These are phyloP conservation scores for Calliphora vomitoria DNA, from an alignment of 2,888 invertebrate species.

Conservation along the genomic window DNA sequence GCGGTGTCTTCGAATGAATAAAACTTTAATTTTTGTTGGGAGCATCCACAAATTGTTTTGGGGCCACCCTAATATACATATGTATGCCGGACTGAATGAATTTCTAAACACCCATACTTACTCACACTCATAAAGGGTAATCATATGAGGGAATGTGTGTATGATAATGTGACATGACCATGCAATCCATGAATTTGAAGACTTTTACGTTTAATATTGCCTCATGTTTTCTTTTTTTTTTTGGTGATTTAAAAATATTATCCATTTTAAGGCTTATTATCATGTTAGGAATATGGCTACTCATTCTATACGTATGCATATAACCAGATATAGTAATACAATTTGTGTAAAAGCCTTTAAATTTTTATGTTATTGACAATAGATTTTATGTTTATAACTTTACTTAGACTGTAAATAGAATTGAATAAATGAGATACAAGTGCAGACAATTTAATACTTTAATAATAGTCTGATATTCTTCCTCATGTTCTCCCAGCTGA, in stretches of 20 bases:
- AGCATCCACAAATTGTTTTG: too few species aligned
- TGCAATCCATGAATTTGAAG: conserved; percentile 30
- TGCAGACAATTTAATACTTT: background rate
- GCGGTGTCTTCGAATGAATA: too few species aligned
- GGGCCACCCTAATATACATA: too few species aligned
- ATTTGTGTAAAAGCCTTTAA: conserved; percentile 30
- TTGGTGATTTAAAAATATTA: background rate
- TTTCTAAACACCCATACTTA: background rate
- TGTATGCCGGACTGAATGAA: background rate
- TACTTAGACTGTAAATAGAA: background rate
- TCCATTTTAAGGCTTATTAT: background rate
- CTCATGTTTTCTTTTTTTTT: conserved; percentile 14
- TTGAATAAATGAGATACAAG: background rate
- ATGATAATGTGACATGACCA: conserved; percentile 50
- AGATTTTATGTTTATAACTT: conserved; percentile 16
- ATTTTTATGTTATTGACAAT: conserved; percentile 22
- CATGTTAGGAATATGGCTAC: conserved; percentile 4
- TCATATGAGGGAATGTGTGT: background rate
- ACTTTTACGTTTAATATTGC: conserved; percentile 28
- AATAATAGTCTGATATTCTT: background rate
- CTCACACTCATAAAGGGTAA: conserved; percentile 19
- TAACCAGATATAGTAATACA: conserved; percentile 14
- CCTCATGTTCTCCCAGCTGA: too few species aligned
- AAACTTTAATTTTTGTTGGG: too few species aligned
- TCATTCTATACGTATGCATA: background rate